phyloP scores from a whole-genome alignment of 2,888 invertebrate genomes.

The Stratiomys singularior region DNA sequence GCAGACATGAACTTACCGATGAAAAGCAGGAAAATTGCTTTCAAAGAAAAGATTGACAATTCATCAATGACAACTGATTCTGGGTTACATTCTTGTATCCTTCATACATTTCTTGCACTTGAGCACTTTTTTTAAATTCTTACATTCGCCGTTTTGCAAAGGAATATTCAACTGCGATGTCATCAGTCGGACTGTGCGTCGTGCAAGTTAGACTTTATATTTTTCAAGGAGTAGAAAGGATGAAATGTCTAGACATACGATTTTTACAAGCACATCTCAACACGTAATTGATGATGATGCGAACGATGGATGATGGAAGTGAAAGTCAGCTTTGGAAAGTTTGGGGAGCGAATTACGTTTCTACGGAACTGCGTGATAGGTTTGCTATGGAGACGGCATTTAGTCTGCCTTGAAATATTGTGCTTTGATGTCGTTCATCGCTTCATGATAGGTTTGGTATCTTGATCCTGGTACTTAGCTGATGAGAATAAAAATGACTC shows the following conservation, averaged over 20 bases:
- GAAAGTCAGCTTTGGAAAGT: too few relatives aligned
- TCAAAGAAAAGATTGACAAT: constrained; percentile 3
- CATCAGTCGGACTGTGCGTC: neutral
- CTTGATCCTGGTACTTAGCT: too few relatives aligned
- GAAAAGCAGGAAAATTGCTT: constrained; percentile 19
- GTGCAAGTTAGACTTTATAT: neutral
- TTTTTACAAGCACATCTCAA: constrained; percentile 13
- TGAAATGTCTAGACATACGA: constrained; percentile 32
- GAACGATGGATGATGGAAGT: neutral
- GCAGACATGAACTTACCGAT: neutral
- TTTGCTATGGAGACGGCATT: too few relatives aligned
- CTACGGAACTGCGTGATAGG: too few relatives aligned
- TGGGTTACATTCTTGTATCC: neutral
- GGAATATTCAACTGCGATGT: neutral
- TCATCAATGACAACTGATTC: constrained; percentile 25
- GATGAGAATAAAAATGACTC: too few relatives aligned
- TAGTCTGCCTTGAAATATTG: too few relatives aligned
- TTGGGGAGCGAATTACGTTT: too few relatives aligned
- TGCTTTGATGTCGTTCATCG: too few relatives aligned
- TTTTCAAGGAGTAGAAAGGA: neutral
- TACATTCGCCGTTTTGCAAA: neutral
- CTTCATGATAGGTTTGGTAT: too few relatives aligned
- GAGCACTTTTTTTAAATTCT: neutral
- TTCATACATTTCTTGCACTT: too few relatives aligned
- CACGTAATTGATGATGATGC: constrained; percentile 28